Conservation (phyloP, 2,797 vertebrate species). For the Helarctos malayanus region DNA sequence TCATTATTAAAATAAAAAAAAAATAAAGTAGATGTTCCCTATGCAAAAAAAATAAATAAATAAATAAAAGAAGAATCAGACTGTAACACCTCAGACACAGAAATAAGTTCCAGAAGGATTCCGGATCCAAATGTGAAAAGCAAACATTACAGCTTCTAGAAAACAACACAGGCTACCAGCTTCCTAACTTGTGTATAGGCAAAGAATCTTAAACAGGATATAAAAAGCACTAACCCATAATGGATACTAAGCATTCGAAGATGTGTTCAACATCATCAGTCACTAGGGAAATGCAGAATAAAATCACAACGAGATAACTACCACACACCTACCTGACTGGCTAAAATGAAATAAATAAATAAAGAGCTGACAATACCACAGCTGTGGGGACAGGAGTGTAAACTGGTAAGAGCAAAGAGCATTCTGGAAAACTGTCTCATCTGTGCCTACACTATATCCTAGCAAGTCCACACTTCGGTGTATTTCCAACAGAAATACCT, state of each 20-base stretch:
- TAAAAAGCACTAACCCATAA: neutral
- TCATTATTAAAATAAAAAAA: no score
- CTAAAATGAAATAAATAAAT: neutral
- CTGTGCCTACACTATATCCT: neutral
- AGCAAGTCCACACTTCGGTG: neutral
- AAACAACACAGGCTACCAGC: neutral
- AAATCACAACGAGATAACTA: neutral
- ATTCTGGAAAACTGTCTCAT: neutral
- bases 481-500: neutral
- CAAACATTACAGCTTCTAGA: neutral
- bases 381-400: neutral
- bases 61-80: neutral
- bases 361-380: neutral
- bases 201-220: conserved; percentile 23
- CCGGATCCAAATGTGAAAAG: neutral
- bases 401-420: neutral
- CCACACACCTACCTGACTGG: neutral
- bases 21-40: no score
- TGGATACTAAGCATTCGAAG: neutral
- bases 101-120: conserved; percentile 13
- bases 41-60: no score
- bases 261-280: neutral
- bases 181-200: neutral
- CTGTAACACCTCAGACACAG: neutral
- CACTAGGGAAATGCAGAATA: neutral